Conservation (phyloP, 2,113 vertebrate species). For the Pica pica region DNA sequence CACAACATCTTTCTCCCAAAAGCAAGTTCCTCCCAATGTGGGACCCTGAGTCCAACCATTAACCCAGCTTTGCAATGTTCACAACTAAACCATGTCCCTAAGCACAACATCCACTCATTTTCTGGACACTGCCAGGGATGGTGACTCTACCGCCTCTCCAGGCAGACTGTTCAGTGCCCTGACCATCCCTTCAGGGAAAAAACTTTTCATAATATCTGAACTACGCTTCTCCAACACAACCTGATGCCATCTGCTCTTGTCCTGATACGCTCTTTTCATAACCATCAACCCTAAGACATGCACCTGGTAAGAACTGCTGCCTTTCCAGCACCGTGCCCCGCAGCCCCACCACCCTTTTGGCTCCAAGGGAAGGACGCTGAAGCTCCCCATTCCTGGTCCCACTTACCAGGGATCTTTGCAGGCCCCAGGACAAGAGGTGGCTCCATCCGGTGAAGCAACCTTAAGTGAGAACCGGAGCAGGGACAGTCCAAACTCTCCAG, state of each 20-base stretch:
- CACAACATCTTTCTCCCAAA: neutral
- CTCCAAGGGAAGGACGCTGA: neutral
- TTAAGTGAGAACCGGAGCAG: neutral
- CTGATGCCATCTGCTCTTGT: accelerated
- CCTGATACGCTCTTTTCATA: neutral
- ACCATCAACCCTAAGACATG: neutral
- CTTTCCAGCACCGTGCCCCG: neutral
- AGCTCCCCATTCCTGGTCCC: neutral
- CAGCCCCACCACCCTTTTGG: neutral
- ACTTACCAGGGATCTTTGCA: neutral
- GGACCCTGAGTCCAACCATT: neutral
- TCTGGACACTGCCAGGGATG: neutral
- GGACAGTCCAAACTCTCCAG: neutral
- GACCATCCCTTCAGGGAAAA: neutral
- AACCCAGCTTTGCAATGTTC: neutral
- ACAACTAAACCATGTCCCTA: neutral
- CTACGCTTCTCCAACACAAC: accelerated
- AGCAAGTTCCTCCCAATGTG: neutral
- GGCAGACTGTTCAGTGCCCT: neutral
- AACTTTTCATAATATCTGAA: neutral
- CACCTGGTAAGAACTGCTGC: neutral
- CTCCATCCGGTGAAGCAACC: neutral
- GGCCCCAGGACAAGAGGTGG: neutral
- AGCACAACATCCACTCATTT: neutral
- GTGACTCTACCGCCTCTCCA: neutral